These are phyloP conservation scores for Zoanthus solanderi DNA, from an alignment of 92 coral and sea anemone species.

Conservation along the genomic window DNA sequence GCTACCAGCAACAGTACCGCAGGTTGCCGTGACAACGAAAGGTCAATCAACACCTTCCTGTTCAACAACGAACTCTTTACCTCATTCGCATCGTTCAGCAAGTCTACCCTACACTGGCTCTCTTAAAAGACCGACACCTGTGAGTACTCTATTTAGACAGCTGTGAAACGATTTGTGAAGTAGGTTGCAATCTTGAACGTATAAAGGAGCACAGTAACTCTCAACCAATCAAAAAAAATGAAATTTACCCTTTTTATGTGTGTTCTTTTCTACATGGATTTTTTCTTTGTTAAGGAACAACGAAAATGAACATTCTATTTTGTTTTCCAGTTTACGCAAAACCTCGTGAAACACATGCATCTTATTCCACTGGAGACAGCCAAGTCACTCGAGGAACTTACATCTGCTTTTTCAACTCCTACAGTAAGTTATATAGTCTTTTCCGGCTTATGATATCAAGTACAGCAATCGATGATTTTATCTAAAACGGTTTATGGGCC, in stretches of 20 bases:
- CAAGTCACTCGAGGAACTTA: conserved; percentile 92
- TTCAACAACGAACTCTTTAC: conserved; percentile 62
- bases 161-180: neutral
- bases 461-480: neutral
- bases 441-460: neutral
- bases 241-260: no score
- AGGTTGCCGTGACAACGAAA: conserved; percentile 82
- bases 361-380: conserved; percentile 96
- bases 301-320: neutral
- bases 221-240: no score
- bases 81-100: conserved; percentile 63
- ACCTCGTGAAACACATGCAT: conserved; percentile 87
- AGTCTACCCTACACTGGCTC: conserved; percentile 77
- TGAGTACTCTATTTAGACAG: conserved; percentile 14
- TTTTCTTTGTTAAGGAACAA: neutral
- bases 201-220: no score
- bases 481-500: neutral
- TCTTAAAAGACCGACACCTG: conserved; percentile 61
- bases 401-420: conserved; percentile 91
- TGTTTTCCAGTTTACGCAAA: conserved; percentile 21
- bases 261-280: neutral
- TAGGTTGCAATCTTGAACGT: no score
- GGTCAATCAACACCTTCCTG: conserved; percentile 92
- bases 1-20: conserved; percentile 68
- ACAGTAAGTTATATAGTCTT: conserved; percentile 69